phyloP scores from a whole-genome alignment of 2,113 vertebrate genomes.

The Hyperoodon ampullatus region DNA sequence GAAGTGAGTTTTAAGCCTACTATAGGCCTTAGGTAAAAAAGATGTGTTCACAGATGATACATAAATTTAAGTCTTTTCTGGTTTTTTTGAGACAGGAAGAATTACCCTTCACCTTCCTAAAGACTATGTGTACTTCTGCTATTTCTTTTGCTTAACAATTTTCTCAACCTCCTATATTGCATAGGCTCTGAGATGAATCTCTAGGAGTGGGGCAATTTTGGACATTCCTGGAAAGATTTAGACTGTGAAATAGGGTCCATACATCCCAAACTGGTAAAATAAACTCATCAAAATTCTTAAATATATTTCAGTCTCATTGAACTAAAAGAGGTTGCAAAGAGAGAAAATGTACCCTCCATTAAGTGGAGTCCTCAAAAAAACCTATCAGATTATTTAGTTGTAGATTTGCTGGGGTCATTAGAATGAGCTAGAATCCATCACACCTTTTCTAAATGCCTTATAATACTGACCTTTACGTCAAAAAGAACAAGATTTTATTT shows the following conservation, averaged over 20 bases:
- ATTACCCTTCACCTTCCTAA: not conserved
- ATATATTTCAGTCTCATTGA: not conserved
- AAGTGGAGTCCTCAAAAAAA: not conserved
- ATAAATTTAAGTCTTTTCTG: not conserved
- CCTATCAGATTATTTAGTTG: not conserved
- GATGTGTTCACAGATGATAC: not conserved
- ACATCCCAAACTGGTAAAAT: not conserved
- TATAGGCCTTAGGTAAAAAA: not conserved
- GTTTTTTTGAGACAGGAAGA: not conserved
- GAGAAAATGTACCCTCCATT: not conserved
- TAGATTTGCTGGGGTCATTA: not conserved
- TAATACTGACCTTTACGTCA: not conserved
- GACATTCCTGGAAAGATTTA: not conserved
- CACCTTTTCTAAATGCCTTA: not conserved
- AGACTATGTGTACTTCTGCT: not conserved
- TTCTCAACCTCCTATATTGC: not conserved
- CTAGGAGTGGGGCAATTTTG: not conserved
- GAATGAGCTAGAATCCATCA: not conserved
- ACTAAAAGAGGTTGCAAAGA: not conserved
- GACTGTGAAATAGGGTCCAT: not conserved
- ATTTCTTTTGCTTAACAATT: conserved; percentile 28
- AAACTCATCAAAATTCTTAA: not conserved
- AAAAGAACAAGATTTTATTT: not conserved
- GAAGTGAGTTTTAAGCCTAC: not conserved
- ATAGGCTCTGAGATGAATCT: not conserved